Evolutionary conservation across 2,888 invertebrate species (phyloP).

Genomic region (Heteromurus nitidus): DNA sequence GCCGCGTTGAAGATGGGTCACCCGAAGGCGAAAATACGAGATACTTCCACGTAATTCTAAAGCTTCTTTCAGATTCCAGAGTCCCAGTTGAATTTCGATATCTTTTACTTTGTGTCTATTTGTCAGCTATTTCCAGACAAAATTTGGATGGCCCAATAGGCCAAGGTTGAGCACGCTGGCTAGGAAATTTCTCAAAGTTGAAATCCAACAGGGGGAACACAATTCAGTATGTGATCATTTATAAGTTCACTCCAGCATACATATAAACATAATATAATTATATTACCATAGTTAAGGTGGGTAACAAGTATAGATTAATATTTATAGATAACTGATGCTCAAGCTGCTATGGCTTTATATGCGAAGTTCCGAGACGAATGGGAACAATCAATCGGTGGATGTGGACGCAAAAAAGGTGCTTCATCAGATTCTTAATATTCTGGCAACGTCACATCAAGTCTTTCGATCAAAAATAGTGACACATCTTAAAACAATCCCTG

Average conservation of each 20-base stretch:
- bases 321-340: neutral
- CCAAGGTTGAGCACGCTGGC: conserved; percentile 89
- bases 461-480: too few relatives aligned
- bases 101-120: neutral
- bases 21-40: conserved; percentile 84
- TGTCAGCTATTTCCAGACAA: neutral
- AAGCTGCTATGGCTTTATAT: too few relatives aligned
- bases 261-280: neutral
- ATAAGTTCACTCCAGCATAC: neutral
- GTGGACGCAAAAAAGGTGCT: too few relatives aligned
- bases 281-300: neutral
- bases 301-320: neutral
- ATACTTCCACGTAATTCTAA: conserved; percentile 79
- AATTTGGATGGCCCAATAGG: conserved; percentile 74
- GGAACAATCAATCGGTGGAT: too few relatives aligned
- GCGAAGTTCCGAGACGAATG: too few relatives aligned
- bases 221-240: conserved; percentile 78
- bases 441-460: too few relatives aligned
- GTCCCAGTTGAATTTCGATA: neutral
- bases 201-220: conserved; percentile 90
- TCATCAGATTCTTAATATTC: too few relatives aligned
- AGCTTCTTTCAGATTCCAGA: neutral
- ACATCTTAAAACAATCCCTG: too few relatives aligned
- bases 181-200: conserved; percentile 83
- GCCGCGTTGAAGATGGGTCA: conserved; percentile 86